Evolutionary conservation across 2,888 invertebrate species (phyloP), one percentile per base, ranked within the genome.

Genomic region (Chironomus tentans): DNA sequence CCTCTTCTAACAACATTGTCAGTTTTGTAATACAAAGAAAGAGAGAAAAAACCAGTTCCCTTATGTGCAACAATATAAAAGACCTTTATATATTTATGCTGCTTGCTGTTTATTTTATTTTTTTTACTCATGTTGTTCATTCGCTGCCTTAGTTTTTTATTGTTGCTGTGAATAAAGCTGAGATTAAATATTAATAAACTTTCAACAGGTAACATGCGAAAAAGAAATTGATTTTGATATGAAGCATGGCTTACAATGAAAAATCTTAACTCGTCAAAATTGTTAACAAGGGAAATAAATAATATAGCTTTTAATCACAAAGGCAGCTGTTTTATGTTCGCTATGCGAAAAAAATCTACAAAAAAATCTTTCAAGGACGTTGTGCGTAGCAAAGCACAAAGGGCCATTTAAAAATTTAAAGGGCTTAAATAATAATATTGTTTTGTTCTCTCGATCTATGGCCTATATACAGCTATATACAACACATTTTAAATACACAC

Each of bases 371-470:
- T 70, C 70, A 70, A 70, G 70, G 70, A 13, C 70, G 22, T 68
- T 22, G 22, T 21, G 28, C 68, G 22, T 22, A 21, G 4, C 24
- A 68, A 18, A 22, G 22, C 22, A 68, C 68, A 68, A 68, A 28
- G 68, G 68, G 68, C 68, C 24, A 68, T 68, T 68, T 68, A 47
- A 69, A 56, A 68, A 46, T 69, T 69, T 69, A 69, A 69, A 69
- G 69, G 69, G 69, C 69, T 15, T 46, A 24, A 21, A 18, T 18
- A 56, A 56, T 56, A 15, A 7, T n/a, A 50, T 5, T 50, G 4
- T 15, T 56, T 56, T 18, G 56, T 15, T 56, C 7, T 15, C 56
- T 56, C 56, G 15, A 4, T 56, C 15, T 56, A 15, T 56, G 56
- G 56, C 56, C 56, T 56, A 56, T 56, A 56, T 56, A 56, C 4